These are phyloP conservation scores for Potorous gilbertii DNA, from an alignment of 2,797 vertebrate genomes.

Conservation along the genomic window DNA sequence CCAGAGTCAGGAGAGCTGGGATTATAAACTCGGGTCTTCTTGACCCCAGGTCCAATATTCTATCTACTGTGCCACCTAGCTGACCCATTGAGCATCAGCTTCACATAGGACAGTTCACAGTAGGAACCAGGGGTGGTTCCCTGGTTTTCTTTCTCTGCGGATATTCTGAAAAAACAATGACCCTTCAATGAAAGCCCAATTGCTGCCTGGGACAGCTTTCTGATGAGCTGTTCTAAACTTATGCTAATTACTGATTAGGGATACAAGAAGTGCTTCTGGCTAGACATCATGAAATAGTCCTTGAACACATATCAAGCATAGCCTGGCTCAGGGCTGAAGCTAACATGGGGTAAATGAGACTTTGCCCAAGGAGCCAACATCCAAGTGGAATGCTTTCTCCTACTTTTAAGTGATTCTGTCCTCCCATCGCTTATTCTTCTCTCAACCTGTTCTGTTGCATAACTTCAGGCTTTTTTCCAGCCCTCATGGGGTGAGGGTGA, in stretches of 20 bases:
- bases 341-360: too few relatives aligned
- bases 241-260: not conserved
- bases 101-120: not conserved
- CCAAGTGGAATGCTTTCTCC: not conserved
- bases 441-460: not conserved
- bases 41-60: not conserved
- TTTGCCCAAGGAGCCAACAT: not conserved
- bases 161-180: not conserved
- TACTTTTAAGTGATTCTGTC: not conserved
- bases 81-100: too few relatives aligned
- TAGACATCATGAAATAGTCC: not conserved
- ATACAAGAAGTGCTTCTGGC: slow-evolving; percentile 1
- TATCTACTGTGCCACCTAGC: not conserved
- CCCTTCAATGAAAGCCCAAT: not conserved
- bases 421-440: not conserved
- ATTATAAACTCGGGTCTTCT: not conserved
- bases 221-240: not conserved
- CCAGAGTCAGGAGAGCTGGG: too few relatives aligned
- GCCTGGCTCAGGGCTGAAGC: not conserved
- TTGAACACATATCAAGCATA: not conserved
- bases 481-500: not conserved
- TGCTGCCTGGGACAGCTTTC: not conserved
- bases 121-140: slow-evolving; percentile 34
- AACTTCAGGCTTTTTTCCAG: not conserved
- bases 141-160: not conserved